Evolutionary conservation across 2,888 invertebrate species (phyloP), one percentile per base, ranked within the genome.

Genomic region (Cerceris rybyensis): DNA sequence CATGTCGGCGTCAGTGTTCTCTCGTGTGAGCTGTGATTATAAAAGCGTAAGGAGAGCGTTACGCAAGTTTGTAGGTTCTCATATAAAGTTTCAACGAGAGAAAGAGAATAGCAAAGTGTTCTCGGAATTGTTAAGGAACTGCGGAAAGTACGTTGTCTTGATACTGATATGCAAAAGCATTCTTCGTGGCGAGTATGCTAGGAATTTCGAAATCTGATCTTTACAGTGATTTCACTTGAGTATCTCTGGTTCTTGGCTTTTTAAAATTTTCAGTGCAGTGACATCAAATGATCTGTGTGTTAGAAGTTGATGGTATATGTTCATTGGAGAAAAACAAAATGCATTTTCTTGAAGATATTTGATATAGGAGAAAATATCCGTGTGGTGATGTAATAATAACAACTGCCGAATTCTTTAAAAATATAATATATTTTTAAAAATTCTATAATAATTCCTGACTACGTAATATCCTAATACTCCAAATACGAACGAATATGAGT

Each of bases 1-100:
- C 9, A 41, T 7, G 16, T 58, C 28, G 28, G 6, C n/a, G n/a
- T 41, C n/a, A 14, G 11, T 59, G 41, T n/a, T n/a, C 41, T 41
- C 41, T 41, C 11, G 42, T 16, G 16, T 46, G 61, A 61, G 28
- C 17, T 61, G 42, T 61, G 46, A 61, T 61, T 46, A 61, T 49
- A 28, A 61, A 46, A 57, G 9, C 17, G n/a, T 17, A 28, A 57
- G 39, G 39, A 7, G 28, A 57, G 17, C 43, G 14, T 14, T 13
- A 52, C 14, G 52, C 52, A 7, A 52, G n/a, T 46, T 46, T 46
- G 46, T 13, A 46, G 46, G 13, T 13, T 11, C 13, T 46, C 5
- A 13, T 46, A 46, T 46, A 46, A 13, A 52, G 7, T 11, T 52
- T 52, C 14, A n/a, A n/a, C 7, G n/a, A 52, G 14, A 14, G 14